Evolutionary conservation across 2,888 invertebrate species (phyloP).

Genomic region (Caenorhabditis uteleia): DNA sequence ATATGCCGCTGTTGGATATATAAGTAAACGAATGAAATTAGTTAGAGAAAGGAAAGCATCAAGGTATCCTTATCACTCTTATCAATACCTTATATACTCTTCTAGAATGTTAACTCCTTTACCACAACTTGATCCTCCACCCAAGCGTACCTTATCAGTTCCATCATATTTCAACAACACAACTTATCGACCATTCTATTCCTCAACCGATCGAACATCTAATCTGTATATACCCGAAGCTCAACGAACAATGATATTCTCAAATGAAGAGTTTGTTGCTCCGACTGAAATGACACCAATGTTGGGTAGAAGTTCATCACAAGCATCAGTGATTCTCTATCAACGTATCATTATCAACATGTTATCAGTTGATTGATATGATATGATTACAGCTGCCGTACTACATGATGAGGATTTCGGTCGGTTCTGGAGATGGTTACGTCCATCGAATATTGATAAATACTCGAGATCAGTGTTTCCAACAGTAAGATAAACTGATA

Average conservation of each 20-base stretch:
- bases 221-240: conserved; percentile 50
- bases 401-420: conserved; percentile 19
- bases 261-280: conserved; percentile 5
- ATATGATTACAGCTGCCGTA: conserved; percentile 11
- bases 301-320: conserved; percentile 25
- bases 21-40: conserved; percentile 78
- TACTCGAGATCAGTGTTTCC: conserved; percentile 97
- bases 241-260: conserved; percentile 36
- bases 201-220: conserved; percentile 52
- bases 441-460: conserved; percentile 97
- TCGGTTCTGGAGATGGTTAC: conserved; percentile 35
- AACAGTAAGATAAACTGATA: too few species aligned
- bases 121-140: conserved; percentile 19
- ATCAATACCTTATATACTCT: not conserved
- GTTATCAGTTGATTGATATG: not conserved
- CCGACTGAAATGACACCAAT: conserved; percentile 37
- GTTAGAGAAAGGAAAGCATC: conserved; percentile 40
- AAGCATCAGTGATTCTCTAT: conserved; percentile 29
- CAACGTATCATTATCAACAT: conserved; percentile 11
- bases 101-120: conserved; percentile 28
- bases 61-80: conserved; percentile 6
- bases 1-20: conserved; percentile 95
- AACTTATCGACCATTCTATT: conserved; percentile 62
- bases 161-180: conserved; percentile 47
- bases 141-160: conserved; percentile 27